Percentiles rank a stretch among this genome's conserved stretches.
phyloP scores from a whole-genome alignment of 2,797 vertebrate genomes.

The Enteromius anoplus region DNA sequence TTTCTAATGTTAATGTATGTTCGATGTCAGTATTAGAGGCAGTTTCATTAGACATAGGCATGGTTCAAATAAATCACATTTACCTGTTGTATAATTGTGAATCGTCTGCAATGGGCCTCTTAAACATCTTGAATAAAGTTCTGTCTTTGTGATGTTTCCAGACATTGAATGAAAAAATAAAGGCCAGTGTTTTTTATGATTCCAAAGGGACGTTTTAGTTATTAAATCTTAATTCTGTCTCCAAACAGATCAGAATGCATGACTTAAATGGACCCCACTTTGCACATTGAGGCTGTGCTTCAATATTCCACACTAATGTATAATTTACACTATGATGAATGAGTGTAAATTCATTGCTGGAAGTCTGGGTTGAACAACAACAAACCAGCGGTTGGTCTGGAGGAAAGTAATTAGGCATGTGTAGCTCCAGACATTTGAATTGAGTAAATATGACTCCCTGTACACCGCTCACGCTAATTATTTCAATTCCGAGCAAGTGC shows the following conservation, averaged over 20 bases:
- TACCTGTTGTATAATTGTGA: constrained; percentile 48
- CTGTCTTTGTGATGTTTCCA: constrained; percentile 10
- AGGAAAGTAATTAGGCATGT: constrained; percentile 55
- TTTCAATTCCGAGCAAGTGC: constrained; percentile 33
- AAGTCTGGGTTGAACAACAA: constrained; percentile 46
- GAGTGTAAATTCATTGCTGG: constrained; percentile 44
- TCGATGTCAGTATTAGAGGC: constrained; percentile 32
- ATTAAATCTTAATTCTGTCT: constrained; percentile 18
- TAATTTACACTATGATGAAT: constrained; percentile 54
- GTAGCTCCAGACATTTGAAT: constrained; percentile 47
- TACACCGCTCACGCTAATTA: constrained; percentile 41
- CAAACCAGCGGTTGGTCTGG: constrained; percentile 53
- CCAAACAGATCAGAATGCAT: constrained; percentile 27
- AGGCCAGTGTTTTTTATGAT: not conserved
- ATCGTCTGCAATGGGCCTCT: constrained; percentile 16
- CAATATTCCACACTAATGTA: constrained; percentile 38
- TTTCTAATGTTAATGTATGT: constrained; percentile 51
- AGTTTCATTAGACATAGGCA: constrained; percentile 40
- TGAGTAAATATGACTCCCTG: constrained; percentile 47
- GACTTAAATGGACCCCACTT: constrained; percentile 30
- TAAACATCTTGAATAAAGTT: constrained; percentile 37
- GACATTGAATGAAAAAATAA: constrained; percentile 5
- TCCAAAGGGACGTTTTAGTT: constrained; percentile 14
- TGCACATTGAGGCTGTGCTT: constrained; percentile 32
- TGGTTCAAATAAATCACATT: constrained; percentile 51